Conservation (phyloP, 2,797 vertebrate genomes). For the Liparis tanakae region DNA sequence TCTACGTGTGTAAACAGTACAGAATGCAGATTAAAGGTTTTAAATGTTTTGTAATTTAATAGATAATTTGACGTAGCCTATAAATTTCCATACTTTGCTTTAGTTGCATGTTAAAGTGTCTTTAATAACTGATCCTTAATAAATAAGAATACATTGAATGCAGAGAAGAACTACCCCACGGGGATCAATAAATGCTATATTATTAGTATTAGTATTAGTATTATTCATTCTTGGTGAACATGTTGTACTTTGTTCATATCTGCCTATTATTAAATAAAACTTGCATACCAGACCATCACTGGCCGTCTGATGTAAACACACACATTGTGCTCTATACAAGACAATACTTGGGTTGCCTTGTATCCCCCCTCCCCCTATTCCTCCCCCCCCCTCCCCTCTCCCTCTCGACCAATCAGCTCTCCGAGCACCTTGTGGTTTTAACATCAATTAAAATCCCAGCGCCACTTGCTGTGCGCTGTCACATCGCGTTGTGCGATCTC, state of each 20-base stretch:
- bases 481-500: conserved; percentile 65
- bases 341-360: not conserved
- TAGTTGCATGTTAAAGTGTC: no score
- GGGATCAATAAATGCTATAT: no score
- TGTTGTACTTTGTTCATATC: not conserved
- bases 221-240: not conserved
- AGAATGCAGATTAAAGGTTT: not conserved
- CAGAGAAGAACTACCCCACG: no score
- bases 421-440: conserved; percentile 67
- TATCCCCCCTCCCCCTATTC: conserved; percentile 11
- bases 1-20: not conserved
- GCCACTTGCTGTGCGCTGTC: conserved; percentile 74
- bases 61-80: not conserved
- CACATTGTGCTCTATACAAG: not conserved
- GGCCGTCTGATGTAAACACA: not conserved
- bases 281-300: no score
- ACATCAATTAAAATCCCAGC: conserved; percentile 74
- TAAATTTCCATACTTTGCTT: not conserved
- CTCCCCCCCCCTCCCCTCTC: conserved; percentile 14
- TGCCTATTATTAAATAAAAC: not conserved
- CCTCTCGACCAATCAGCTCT: conserved; percentile 28
- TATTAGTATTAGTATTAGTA: no score
- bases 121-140: no score
- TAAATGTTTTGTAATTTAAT: not conserved
- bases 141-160: no score